phyloP scores from a whole-genome alignment of 2,888 invertebrate species.

The Nemoura dubitans region DNA sequence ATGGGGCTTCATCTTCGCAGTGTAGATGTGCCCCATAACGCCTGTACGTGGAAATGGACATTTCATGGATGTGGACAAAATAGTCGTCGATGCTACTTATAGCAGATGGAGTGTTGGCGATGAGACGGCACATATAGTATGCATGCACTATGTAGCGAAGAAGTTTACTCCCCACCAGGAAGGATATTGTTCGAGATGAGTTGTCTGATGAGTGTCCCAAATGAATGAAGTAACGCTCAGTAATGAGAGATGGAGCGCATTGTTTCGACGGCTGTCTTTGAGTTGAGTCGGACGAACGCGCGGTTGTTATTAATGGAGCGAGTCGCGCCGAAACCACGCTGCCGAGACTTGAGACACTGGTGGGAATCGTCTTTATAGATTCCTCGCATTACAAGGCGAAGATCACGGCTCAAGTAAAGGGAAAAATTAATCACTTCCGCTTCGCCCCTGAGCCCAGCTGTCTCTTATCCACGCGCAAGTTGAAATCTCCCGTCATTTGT shows the following conservation, averaged over 20 bases:
- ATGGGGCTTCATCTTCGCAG: neutral
- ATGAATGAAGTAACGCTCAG: neutral
- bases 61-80: neutral
- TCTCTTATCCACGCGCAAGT: slow-evolving; percentile 45
- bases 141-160: neutral
- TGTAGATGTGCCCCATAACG: neutral
- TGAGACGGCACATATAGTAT: neutral
- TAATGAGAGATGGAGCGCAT: neutral
- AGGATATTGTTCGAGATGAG: neutral
- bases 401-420: slow-evolving; percentile 33
- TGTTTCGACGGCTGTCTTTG: neutral
- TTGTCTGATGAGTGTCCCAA: neutral
- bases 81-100: neutral
- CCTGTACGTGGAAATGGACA: neutral
- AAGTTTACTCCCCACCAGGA: neutral
- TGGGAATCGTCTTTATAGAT: slow-evolving; percentile 35
- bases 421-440: slow-evolving; percentile 45
- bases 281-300: neutral
- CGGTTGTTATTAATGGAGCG: neutral
- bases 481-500: slow-evolving; percentile 54
- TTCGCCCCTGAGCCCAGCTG: slow-evolving; percentile 42
- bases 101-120: neutral
- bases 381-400: slow-evolving; percentile 35
- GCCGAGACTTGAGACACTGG: neutral
- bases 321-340: neutral